Conservation (phyloP, 2,113 vertebrate genomes). For the Mohoua ochrocephala region DNA sequence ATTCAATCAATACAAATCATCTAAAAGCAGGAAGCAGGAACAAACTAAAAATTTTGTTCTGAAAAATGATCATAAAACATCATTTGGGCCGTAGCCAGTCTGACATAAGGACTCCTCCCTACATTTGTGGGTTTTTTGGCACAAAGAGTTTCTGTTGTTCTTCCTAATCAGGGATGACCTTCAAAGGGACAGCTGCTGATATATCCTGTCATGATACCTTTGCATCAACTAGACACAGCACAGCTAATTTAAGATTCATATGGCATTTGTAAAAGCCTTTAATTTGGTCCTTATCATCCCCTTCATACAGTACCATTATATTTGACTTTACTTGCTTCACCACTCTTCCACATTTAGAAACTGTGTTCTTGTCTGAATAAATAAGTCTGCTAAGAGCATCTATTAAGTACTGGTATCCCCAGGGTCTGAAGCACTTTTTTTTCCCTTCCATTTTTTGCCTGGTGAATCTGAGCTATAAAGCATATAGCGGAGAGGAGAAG, state of each 20-base stretch:
- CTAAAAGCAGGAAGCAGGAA: conserved; percentile 14
- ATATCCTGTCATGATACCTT: background rate
- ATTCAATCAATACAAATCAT: background rate
- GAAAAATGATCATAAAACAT: background rate
- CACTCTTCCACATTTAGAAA: conserved; percentile 39
- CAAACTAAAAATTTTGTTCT: background rate
- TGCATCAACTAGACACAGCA: background rate
- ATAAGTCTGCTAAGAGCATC: conserved; percentile 27
- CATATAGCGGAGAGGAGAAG: conserved; percentile 62
- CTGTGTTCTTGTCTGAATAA: conserved; percentile 40
- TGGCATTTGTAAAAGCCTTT: background rate
- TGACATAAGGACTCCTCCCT: background rate
- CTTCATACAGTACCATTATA: background rate
- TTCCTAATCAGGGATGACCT: conserved; percentile 1
- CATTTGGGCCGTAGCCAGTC: background rate
- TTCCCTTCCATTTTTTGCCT: conserved; percentile 28
- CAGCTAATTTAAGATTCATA: conserved; percentile 9
- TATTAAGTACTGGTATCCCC: conserved; percentile 56
- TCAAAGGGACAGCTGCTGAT: background rate
- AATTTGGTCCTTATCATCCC: background rate
- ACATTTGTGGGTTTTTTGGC: background rate
- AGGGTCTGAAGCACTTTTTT: background rate
- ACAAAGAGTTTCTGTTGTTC: background rate
- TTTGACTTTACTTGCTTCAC: background rate
- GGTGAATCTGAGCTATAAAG: conserved; percentile 64